phyloP scores from a whole-genome alignment of 1,140 invertebrate genomes.

The Megalonaias nervosa region DNA sequence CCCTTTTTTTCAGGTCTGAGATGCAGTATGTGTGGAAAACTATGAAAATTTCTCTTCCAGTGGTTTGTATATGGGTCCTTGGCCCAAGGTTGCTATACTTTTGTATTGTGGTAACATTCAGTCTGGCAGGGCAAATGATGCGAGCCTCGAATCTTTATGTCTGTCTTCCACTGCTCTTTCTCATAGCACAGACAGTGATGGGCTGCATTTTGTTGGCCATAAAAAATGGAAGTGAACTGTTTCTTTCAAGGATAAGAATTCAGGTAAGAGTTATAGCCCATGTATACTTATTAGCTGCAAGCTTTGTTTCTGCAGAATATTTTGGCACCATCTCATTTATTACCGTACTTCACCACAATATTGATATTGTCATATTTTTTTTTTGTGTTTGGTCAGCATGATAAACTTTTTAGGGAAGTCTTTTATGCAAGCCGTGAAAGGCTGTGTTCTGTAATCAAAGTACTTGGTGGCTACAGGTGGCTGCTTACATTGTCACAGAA shows the following conservation, averaged over 20 bases:
- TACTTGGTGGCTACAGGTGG: too few relatives aligned
- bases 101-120: conserved; percentile 31
- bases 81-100: conserved; percentile 49
- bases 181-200: conserved; percentile 45
- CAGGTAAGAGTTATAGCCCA: too few relatives aligned
- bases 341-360: too few relatives aligned
- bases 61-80: conserved; percentile 44
- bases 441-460: too few relatives aligned
- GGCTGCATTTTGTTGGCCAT: conserved; percentile 10
- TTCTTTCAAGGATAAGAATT: background rate
- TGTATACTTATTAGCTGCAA: too few relatives aligned
- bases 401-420: too few relatives aligned
- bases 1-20: conserved; percentile 49
- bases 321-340: too few relatives aligned
- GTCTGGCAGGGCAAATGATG: conserved; percentile 30
- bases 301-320: too few relatives aligned
- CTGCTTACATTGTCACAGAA: too few relatives aligned
- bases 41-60: conserved; percentile 32
- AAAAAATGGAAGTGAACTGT: background rate
- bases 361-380: too few relatives aligned
- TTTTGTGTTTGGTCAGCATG: too few relatives aligned
- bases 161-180: conserved; percentile 41
- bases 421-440: too few relatives aligned
- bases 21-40: conserved; percentile 27
- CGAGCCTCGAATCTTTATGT: conserved; percentile 38